These are phyloP conservation scores for Didymodactylos carnosus DNA, from an alignment of 2,888 invertebrate genomes.

Conservation along the genomic window DNA sequence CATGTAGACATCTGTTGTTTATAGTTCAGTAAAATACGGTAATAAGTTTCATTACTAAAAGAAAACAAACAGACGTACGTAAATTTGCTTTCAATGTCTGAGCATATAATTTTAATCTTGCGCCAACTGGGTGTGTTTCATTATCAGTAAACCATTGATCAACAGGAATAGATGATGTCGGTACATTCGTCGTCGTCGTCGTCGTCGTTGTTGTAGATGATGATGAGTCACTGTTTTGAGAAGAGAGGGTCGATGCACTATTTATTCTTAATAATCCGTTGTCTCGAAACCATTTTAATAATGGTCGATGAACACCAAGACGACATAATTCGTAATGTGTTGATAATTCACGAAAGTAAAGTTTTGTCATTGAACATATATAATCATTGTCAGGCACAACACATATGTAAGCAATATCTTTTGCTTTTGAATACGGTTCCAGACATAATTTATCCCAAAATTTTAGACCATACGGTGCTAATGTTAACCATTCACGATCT, in stretches of 20 bases:
- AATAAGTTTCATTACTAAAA: no score
- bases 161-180: no score
- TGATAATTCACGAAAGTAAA: constrained; percentile 76
- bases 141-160: not conserved
- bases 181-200: not conserved
- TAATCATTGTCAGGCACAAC: constrained; percentile 76
- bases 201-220: not conserved
- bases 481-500: constrained; percentile 77
- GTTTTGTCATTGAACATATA: constrained; percentile 24
- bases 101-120: constrained; percentile 66
- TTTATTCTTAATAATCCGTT: constrained; percentile 5
- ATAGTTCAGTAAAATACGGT: no score
- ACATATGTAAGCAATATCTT: constrained; percentile 82
- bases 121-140: constrained; percentile 46
- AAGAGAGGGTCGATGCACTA: not conserved
- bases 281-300: constrained; percentile 42
- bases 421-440: constrained; percentile 79
- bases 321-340: constrained; percentile 80
- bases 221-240: not conserved
- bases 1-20: no score
- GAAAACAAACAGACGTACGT: no score
- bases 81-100: constrained; percentile 55
- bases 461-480: constrained; percentile 76
- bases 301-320: constrained; percentile 73
- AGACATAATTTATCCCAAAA: constrained; percentile 92